Evolutionary conservation across 2,113 vertebrate species (phyloP).

Genomic region (Melanotaenia duboulayi): DNA sequence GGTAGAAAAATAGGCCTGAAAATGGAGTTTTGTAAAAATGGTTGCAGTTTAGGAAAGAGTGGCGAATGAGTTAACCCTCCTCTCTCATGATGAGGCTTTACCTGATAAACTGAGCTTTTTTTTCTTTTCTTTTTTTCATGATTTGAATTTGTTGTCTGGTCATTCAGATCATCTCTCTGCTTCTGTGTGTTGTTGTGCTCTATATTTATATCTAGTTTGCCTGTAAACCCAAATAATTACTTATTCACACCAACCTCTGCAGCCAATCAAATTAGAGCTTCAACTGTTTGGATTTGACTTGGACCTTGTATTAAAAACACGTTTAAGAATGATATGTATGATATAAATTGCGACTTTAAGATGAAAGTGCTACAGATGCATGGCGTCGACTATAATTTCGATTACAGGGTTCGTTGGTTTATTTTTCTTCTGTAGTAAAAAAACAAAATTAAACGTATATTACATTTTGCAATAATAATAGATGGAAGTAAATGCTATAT

Average conservation of each 20-base stretch:
- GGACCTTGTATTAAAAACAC: neutral
- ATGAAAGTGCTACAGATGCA: neutral
- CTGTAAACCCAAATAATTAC: slow-evolving; percentile 37
- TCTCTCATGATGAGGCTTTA: neutral
- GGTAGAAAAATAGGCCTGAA: slow-evolving; percentile 15
- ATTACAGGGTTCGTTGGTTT: neutral
- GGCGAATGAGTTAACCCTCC: neutral
- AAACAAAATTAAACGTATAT: neutral
- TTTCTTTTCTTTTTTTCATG: too few species aligned
- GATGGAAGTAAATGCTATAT: too few species aligned
- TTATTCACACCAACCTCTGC: slow-evolving; percentile 44
- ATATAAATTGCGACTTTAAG: slow-evolving; percentile 1
- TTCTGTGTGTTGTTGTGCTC: slow-evolving; percentile 15
- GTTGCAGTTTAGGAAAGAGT: neutral
- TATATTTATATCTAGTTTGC: slow-evolving; percentile 34
- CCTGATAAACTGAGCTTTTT: too few species aligned
- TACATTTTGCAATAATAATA: too few species aligned
- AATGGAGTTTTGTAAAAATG: too few species aligned
- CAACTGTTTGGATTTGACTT: neutral
- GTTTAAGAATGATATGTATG: neutral
- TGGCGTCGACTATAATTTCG: neutral
- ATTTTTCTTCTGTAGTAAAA: neutral
- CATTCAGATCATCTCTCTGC: neutral
- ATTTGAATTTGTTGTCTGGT: neutral
- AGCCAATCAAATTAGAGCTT: slow-evolving; percentile 10